Evolutionary conservation across 2,797 vertebrate genomes (phyloP).

Genomic region (Enteromius radiatus): DNA sequence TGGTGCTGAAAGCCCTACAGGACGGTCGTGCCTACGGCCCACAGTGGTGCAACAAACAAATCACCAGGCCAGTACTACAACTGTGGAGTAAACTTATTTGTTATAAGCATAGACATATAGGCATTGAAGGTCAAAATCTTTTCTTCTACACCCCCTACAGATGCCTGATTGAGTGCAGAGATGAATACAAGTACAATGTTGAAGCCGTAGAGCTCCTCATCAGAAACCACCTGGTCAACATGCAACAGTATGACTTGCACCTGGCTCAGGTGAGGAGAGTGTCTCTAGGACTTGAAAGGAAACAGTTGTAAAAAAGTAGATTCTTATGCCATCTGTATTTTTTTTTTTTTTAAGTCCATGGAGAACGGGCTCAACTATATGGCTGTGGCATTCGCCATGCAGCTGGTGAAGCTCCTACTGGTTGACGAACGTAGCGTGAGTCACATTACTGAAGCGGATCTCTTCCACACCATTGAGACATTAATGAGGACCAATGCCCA

Average conservation of each 20-base stretch:
- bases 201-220: constrained; percentile 98
- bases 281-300: background rate
- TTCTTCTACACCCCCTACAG: constrained; percentile 66
- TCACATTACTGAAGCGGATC: constrained; percentile 96
- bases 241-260: constrained; percentile 99
- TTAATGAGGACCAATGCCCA: constrained; percentile 99
- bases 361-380: constrained; percentile 99
- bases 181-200: constrained; percentile 99
- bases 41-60: constrained; percentile 99
- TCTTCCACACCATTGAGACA: constrained; percentile 98
- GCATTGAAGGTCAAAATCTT: background rate
- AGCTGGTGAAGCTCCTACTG: constrained; percentile 94
- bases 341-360: constrained; percentile 85
- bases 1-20: constrained; percentile 96
- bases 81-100: background rate
- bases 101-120: background rate
- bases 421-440: constrained; percentile 96
- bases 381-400: constrained; percentile 99
- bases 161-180: constrained; percentile 97
- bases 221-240: constrained; percentile 96
- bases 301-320: background rate
- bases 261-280: constrained; percentile 89
- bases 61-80: constrained; percentile 85
- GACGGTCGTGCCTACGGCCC: constrained; percentile 97
- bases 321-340: background rate